These are phyloP conservation scores for Himalopsyche kuldschensis DNA, from an alignment of 2,888 invertebrate genomes.

Conservation along the genomic window DNA sequence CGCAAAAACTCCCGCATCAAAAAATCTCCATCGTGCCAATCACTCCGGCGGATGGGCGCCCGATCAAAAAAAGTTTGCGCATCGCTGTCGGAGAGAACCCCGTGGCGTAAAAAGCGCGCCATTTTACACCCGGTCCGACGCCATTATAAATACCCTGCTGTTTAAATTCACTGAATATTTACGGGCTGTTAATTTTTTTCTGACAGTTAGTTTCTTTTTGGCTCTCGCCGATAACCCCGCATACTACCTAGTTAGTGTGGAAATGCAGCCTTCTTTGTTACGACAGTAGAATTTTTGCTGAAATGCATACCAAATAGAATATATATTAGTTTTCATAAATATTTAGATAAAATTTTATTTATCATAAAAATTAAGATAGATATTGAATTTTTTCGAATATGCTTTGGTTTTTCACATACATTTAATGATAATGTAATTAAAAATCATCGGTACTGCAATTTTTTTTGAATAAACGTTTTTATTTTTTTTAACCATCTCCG, in stretches of 20 bases:
- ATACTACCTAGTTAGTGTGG: background rate
- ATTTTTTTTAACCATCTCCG: too few species aligned
- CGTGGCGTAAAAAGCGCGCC: background rate
- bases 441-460: too few species aligned
- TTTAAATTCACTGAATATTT: constrained; percentile 23
- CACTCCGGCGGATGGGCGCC: background rate
- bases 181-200: constrained; percentile 14
- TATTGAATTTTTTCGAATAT: too few species aligned
- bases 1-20: background rate
- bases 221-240: background rate
- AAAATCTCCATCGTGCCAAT: background rate
- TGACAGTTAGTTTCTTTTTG: background rate
- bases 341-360: too few species aligned
- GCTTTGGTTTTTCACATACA: too few species aligned
- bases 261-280: background rate
- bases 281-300: background rate
- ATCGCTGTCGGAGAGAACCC: background rate
- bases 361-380: too few species aligned
- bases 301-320: too few species aligned
- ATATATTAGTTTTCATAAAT: too few species aligned
- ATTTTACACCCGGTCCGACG: background rate
- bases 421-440: too few species aligned
- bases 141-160: constrained; percentile 7
- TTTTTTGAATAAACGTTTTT: too few species aligned
- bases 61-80: background rate